Evolutionary conservation across 2,113 vertebrate species (phyloP), one percentile per base, ranked within the genome.

Genomic region (Chinchilla lanigera): DNA sequence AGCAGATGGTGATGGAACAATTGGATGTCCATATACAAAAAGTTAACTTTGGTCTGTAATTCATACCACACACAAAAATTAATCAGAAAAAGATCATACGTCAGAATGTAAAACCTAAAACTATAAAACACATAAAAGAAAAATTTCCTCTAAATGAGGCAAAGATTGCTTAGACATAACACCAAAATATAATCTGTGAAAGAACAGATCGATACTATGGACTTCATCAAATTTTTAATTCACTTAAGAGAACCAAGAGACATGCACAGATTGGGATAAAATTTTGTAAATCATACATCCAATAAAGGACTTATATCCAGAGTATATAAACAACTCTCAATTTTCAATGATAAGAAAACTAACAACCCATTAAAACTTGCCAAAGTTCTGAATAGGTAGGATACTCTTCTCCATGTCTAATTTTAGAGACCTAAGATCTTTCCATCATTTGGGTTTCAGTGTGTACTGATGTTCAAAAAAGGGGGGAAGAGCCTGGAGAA

Each of bases 141-240:
- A 22, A 61, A 9, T 78, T 83, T 89, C 88, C 28, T 81, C 16
- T 77, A 12, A 6, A 28, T 60, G 92, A 89, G 12, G 26, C 61
- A 89, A 78, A 89, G 26, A 26, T 73, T 87, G 0, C 82, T 94
- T 84, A 92, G 22, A 38, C 71, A 56, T 2, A 85, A 81, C 22
- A 77, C 41, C 78, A 92, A 80, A 92, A 80, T 86, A 11, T 85
- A 24, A 85, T 85, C 69, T 86, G 71, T 85, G 80, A 84, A 88
- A 71, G 44, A 93, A 80, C 35, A 80, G 58, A 86, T 54, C 81
- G 20, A n/a, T 82, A 86, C 44, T 56, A 63, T 61, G 26, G 24
- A 86, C 44, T 81, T 96, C 19, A 47, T 89, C 78, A 85, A 50
- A 58, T 88, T 28, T 41, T 41, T 50, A 63, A 90, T 12, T 75